Conservation (phyloP, 2,888 invertebrate species). For the Liopterus haemorrhoidalis region DNA sequence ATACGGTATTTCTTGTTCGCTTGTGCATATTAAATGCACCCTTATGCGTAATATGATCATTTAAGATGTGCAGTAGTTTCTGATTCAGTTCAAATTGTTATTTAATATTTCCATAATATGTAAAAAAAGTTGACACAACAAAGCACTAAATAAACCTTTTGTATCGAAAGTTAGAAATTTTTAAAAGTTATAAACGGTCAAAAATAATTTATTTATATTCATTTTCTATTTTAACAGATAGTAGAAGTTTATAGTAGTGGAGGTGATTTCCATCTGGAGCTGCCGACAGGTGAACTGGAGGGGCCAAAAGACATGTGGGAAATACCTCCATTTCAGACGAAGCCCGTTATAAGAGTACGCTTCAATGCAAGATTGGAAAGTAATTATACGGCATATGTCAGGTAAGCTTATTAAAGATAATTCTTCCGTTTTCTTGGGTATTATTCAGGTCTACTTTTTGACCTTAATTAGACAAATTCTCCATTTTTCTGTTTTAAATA, state of each 20-base stretch:
- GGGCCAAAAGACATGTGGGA: slow-evolving; percentile 83
- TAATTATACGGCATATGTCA: slow-evolving; percentile 80
- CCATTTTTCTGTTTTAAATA: too few relatives aligned
- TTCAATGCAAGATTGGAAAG: slow-evolving; percentile 71
- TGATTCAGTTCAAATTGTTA: too few relatives aligned
- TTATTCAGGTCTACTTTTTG: too few relatives aligned
- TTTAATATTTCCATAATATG: too few relatives aligned
- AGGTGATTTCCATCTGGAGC: slow-evolving; percentile 80
- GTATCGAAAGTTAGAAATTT: slow-evolving; percentile 11
- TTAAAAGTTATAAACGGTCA: not conserved
- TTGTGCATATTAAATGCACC: too few relatives aligned
- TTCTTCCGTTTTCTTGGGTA: not conserved
- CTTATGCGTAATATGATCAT: too few relatives aligned
- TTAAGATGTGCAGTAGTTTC: too few relatives aligned
- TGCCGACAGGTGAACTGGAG: slow-evolving; percentile 71
- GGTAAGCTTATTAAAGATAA: slow-evolving; percentile 45
- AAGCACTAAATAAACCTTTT: slow-evolving; percentile 12
- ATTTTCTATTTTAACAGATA: slow-evolving; percentile 53
- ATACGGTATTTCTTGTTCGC: too few relatives aligned
- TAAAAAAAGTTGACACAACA: too few relatives aligned
- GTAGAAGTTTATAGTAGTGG: slow-evolving; percentile 82
- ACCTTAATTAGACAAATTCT: too few relatives aligned
- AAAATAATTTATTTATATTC: slow-evolving; percentile 12
- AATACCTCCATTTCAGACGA: slow-evolving; percentile 82
- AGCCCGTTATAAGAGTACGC: slow-evolving; percentile 79